Evolutionary conservation across 2,113 vertebrate genomes (phyloP), one percentile per base, ranked within the genome.

Genomic region (Cryptotis parvus): DNA sequence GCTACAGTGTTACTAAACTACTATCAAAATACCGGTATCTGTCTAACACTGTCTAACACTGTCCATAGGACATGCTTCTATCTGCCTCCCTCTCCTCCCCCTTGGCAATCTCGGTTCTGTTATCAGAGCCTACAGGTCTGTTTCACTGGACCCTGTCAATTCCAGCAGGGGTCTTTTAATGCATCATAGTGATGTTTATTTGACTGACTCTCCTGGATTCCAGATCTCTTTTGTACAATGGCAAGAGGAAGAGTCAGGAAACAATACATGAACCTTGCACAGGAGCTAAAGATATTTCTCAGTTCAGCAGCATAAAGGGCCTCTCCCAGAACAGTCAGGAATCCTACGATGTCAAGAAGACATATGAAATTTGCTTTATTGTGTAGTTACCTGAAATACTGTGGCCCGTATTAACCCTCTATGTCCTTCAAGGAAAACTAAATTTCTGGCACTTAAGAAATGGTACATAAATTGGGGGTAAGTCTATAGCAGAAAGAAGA

Each of bases 181-280:
- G 66, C 29, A 33, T 58, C 4, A 49, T 70, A 76, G 61, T 52
- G 37, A 91, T 49, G n/a, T 55, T 81, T 33, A 37, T 55, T n/a
- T 69, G 6, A 18, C 87, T 77, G 66, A 69, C 69, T 63, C 37
- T 73, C 29, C 65, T 74, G 9, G 37, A 84, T 35, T 91, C 65
- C n/a, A 84, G 31, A 69, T 45, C 27, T 63, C 78, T 65, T 80
- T 89, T 80, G 52, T 37, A 65, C 55, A 84, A 41, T 92, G 89
- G 52, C 68, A 75, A 35, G 92, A 76, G 37, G 11, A 63, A 2
- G 2, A 27, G 31, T 66, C 79, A 81, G 33, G 37, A 90, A 52
- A 83, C 76, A 95, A 93, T 0, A 2, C 29, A 87, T 87, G 4
- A 33, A 82, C 65, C 49, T 91, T 87, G 33, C 11, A 72, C 58